Base-by-base conservation (phyloP, 2,888 invertebrate species). In the Nephrotoma flavescens region DNA sequence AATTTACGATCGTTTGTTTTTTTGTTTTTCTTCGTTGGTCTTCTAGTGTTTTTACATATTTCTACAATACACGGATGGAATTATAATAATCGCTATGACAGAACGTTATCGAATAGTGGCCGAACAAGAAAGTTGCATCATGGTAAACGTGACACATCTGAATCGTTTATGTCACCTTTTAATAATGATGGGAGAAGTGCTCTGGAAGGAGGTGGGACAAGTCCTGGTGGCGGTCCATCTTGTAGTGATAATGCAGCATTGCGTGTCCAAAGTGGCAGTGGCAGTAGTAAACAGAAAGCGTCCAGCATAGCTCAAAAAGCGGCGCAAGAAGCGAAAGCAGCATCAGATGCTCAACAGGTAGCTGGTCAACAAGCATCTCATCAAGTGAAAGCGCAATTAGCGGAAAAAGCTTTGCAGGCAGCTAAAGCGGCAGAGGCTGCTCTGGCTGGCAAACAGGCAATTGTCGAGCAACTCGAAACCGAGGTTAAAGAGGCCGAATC, bases 371-470 rank as follows among this genome's bases (percentile, higher is more conserved):
- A 95, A 89, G 95, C 95, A 5, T 92, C 95, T 12, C 94, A 94
- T 90, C 95, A 95, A 92, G 94, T 94, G 0, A 95, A 95, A 91
- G 93, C 94, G 0, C 95, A 95, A 90, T 90, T 95, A 87, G 95
- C 95, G 0, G 95, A 95, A 88, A 95, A 95, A 89, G 95, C 95
- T 0, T 90, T 94, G 41, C 94, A 94, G 90, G 95, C 95, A 0
- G 95, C 95, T 0, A 94, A 95, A 89, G 95, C 95, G 0, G 95
- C 95, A 0, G 95, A 95, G 89, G 95, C 95, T 0, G 94, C 95
- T 0, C 90, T 95, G 0, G 93, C 94, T 1, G 95, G 95, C 0
- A 95, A 95, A 88, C 94, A 95, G 89, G 94, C 94, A 31, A 93
- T 95, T 31, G 94, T 95, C 0, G 94, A 94, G 88, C 94, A 95